phyloP scores from a whole-genome alignment of 53 echinoderm and acorn worm species.

The Apostichopus leukothele region DNA sequence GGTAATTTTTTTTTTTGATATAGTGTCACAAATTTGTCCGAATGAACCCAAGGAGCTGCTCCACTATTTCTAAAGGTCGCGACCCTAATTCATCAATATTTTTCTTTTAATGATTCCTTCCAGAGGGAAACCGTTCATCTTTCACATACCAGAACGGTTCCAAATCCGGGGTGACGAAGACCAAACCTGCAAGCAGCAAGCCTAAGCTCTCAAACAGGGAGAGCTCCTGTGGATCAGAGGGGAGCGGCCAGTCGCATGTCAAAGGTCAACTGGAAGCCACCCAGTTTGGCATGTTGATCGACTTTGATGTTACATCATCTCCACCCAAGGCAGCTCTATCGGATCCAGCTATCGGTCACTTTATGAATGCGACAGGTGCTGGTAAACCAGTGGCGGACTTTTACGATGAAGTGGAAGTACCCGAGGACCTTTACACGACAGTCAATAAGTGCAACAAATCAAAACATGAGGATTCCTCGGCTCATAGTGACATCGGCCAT shows the following conservation, averaged over 20 bases:
- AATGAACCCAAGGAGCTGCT: too few species aligned
- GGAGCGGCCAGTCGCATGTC: constrained; percentile 46
- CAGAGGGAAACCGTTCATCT: constrained; percentile 9
- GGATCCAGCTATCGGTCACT: neutral
- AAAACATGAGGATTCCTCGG: too few species aligned
- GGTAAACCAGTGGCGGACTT: neutral
- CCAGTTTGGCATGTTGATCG: constrained; percentile 35
- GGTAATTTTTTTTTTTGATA: too few species aligned
- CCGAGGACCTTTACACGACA: constrained; percentile 18
- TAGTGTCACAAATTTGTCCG: too few species aligned
- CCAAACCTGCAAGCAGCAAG: neutral
- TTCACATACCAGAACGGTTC: constrained; percentile 22
- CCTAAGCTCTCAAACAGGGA: neutral
- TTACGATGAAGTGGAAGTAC: constrained; percentile 44
- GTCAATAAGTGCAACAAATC: neutral
- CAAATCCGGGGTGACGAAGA: neutral
- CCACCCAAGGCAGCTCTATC: constrained; percentile 23
- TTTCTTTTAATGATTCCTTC: too few species aligned
- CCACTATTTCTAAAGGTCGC: too few species aligned
- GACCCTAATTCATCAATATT: too few species aligned
- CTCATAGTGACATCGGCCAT: neutral
- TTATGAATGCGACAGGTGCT: neutral
- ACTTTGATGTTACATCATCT: neutral
- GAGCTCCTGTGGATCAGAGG: constrained; percentile 18
- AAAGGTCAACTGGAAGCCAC: constrained; percentile 26